phyloP scores from a whole-genome alignment of 1,140 invertebrate genomes.

The Lanistes nyassanus region DNA sequence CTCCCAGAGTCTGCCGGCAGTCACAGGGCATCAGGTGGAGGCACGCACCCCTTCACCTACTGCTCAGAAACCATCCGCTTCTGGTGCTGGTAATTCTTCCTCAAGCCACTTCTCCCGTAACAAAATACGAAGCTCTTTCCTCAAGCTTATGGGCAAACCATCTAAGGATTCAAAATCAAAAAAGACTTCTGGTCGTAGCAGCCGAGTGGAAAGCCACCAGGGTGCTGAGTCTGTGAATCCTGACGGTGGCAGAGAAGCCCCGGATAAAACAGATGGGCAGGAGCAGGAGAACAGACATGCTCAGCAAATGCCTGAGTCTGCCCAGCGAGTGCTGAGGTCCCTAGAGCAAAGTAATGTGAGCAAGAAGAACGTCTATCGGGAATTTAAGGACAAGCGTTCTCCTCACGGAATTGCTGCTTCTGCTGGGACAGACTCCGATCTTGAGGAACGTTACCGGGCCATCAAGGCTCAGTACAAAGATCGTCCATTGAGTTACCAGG shows the following conservation, averaged over 20 bases:
- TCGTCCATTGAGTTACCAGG: background rate
- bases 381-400: conserved; percentile 52
- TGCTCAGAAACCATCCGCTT: background rate
- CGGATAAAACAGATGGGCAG: conserved; percentile 20
- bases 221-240: background rate
- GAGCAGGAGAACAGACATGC: conserved; percentile 1
- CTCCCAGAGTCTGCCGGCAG: conserved; percentile 36
- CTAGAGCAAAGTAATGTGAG: conserved; percentile 48
- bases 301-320: conserved; percentile 34
- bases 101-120: conserved; percentile 39
- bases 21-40: conserved; percentile 16
- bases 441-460: conserved; percentile 24
- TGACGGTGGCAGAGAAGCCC: background rate
- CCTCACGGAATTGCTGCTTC: conserved; percentile 23
- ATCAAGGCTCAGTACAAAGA: conserved; percentile 30
- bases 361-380: conserved; percentile 46
- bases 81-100: background rate
- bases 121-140: conserved; percentile 49
- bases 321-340: conserved; percentile 46
- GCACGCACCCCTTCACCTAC: conserved; percentile 12
- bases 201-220: background rate
- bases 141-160: conserved; percentile 46
- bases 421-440: conserved; percentile 3
- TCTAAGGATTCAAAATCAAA: conserved; percentile 31
- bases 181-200: conserved; percentile 18